Conservation (phyloP, 2,888 invertebrate species). For the Synanthedon vespiformis region DNA sequence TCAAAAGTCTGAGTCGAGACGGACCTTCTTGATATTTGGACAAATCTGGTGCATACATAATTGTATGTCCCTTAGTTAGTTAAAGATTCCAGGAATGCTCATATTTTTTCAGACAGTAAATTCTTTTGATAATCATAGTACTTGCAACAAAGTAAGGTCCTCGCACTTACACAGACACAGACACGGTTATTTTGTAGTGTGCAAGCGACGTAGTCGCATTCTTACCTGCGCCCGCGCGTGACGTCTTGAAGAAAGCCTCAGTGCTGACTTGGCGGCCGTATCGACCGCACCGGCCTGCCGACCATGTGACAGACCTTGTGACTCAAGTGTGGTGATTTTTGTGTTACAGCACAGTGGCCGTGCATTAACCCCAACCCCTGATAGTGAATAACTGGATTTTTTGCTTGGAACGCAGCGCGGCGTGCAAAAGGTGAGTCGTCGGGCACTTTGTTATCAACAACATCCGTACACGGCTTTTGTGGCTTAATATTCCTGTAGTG, state of each 20-base stretch:
- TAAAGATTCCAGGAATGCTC: too few relatives aligned
- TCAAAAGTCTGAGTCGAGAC: too few relatives aligned
- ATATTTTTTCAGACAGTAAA: too few relatives aligned
- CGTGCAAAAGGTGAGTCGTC: conserved; percentile 49
- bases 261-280: conserved; percentile 63
- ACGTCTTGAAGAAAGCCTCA: conserved; percentile 60
- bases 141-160: neutral
- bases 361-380: conserved; percentile 64
- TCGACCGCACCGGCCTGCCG: conserved; percentile 57
- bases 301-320: conserved; percentile 55
- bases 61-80: too few relatives aligned
- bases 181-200: conserved; percentile 19
- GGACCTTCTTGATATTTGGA: too few relatives aligned
- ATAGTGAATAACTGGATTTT: conserved; percentile 66
- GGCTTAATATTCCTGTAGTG: conserved; percentile 1
- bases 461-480: neutral
- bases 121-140: too few relatives aligned
- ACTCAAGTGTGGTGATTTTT: conserved; percentile 60
- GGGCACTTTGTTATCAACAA: conserved; percentile 5
- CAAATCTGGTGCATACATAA: too few relatives aligned
- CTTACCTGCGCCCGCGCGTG: conserved; percentile 52
- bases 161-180: conserved; percentile 20
- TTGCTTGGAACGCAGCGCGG: conserved; percentile 49
- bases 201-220: conserved; percentile 44
- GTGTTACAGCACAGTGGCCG: conserved; percentile 60